Evolutionary conservation across 1,140 invertebrate genomes (phyloP), one percentile per base, ranked within the genome.

Genomic region (Mylabris phalerata): DNA sequence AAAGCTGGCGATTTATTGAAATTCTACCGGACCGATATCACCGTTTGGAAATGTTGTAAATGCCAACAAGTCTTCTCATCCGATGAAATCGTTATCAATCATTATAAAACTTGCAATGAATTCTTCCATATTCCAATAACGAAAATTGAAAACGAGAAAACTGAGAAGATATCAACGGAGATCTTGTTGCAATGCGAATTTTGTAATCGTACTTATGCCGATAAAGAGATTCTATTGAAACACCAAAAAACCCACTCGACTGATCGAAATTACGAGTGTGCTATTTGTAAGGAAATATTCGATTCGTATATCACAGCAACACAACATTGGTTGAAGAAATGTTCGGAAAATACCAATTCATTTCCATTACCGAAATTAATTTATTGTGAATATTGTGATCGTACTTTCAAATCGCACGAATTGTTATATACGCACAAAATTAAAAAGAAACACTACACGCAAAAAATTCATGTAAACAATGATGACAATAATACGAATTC

Each of bases 151-250:
- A 46, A 42, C 11, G 4, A 61, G 11, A 59, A 56, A 26, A 59
- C 70, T 5, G 66, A 71, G 43, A 69, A 69, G 59, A 68, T 72
- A 32, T 56, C 63, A 26, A 73, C 71, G 5, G 73, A 75, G 57
- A 72, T 79, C 9, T 59, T 81, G 2, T 69, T 80, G 11, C 80
- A 82, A 60, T 83, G 81, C 47, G 81, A 82, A 62, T 82, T 79
- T 55, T 83, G 81, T 59, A 80, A 81, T 52, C 75, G 71, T 25
- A 71, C 77, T 0, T 83, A 79, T 56, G 72, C 73, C 0, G 78
- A 80, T 25, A 73, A 77, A 49, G 69, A 74, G 2, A 64, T 73
- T 9, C 49, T 82, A 9, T 68, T 79, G 2, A 49, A 62, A 10
- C 81, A 83, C 61, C 75, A 77, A 39, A 69, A 73, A 10, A 65